phyloP scores from a whole-genome alignment of 1,140 invertebrate genomes.

The Scylla paramamosain region DNA sequence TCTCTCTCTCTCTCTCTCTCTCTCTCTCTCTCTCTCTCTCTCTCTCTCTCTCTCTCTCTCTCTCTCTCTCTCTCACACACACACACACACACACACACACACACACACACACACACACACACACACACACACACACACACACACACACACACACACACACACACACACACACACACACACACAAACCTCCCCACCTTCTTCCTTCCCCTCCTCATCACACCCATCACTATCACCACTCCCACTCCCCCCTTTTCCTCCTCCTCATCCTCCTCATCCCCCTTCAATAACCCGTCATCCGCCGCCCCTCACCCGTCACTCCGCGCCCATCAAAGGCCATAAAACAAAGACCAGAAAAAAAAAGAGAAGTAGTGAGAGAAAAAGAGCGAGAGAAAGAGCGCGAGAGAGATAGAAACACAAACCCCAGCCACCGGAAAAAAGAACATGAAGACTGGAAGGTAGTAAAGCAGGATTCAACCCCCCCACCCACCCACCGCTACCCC shows the following conservation, averaged over 20 bases:
- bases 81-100: not conserved
- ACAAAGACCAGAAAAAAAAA: not conserved
- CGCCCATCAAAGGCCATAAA: not conserved
- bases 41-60: conserved; percentile 27
- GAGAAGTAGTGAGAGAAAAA: conserved; percentile 11
- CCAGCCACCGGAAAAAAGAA: too few relatives aligned
- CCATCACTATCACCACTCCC: not conserved
- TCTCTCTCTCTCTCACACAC: conserved; percentile 38
- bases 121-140: not conserved
- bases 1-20: conserved; percentile 39
- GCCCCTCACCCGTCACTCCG: not conserved
- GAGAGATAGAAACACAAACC: not conserved
- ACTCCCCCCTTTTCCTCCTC: not conserved
- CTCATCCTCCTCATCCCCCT: not conserved
- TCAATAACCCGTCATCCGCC: not conserved
- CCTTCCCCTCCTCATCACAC: not conserved
- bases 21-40: conserved; percentile 33
- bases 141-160: not conserved
- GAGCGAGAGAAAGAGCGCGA: too few relatives aligned
- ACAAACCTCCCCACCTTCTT: not conserved
- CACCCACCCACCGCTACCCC: too few relatives aligned
- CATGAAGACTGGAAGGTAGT: too few relatives aligned
- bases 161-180: not conserved
- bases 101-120: not conserved
- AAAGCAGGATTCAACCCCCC: too few relatives aligned